phyloP scores from a whole-genome alignment of 2,797 vertebrate species.

The Scolopax rusticola region DNA sequence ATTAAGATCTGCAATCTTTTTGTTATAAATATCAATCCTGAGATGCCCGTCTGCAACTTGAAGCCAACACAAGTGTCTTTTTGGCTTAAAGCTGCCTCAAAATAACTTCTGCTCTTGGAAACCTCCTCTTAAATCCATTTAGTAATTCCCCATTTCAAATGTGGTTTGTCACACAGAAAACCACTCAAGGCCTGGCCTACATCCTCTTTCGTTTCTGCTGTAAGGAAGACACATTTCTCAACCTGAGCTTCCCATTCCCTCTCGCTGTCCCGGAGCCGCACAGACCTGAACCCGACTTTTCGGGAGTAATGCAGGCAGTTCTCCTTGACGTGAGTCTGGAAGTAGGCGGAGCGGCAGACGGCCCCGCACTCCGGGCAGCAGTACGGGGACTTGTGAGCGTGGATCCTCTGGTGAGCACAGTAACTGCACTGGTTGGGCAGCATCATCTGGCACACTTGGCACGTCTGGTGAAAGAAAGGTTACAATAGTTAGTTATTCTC shows the following conservation, averaged over 20 bases:
- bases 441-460: slow-evolving; percentile 94
- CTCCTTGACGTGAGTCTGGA: slow-evolving; percentile 95
- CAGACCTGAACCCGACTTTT: slow-evolving; percentile 95
- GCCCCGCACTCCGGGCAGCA: slow-evolving; percentile 96
- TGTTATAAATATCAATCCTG: not conserved
- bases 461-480: slow-evolving; percentile 81
- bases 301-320: slow-evolving; percentile 97
- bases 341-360: slow-evolving; percentile 90
- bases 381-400: slow-evolving; percentile 94
- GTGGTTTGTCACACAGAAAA: not conserved
- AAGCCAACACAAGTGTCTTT: not conserved
- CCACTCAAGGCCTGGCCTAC: not conserved
- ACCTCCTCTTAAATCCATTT: not conserved
- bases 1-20: not conserved
- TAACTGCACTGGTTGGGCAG: slow-evolving; percentile 97
- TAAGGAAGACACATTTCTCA: not conserved
- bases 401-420: slow-evolving; percentile 92
- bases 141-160: not conserved
- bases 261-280: not conserved
- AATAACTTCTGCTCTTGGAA: not conserved
- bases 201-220: not conserved
- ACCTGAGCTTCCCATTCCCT: not conserved
- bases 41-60: not conserved
- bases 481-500: not conserved
- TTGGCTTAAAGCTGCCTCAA: not conserved